phyloP scores from a whole-genome alignment of 2,888 invertebrate genomes.

The Pachydiplax longipennis region DNA sequence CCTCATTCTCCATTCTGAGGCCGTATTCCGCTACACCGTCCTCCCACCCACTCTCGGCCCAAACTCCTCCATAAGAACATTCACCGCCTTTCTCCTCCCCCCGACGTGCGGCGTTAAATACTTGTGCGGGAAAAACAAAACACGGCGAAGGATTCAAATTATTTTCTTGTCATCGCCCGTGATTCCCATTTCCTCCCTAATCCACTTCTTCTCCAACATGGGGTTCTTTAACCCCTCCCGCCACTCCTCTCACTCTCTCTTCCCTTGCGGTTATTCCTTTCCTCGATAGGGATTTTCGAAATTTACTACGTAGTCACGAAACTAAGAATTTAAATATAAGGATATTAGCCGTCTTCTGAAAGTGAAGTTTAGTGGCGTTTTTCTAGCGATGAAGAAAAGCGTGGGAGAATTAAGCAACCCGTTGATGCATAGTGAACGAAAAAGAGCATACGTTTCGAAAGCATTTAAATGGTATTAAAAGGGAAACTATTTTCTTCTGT shows the following conservation, averaged over 20 bases:
- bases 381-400: too few relatives aligned
- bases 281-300: not conserved
- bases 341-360: too few relatives aligned
- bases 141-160: not conserved
- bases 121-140: not conserved
- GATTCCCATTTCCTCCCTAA: not conserved
- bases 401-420: too few relatives aligned
- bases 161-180: constrained; percentile 1
- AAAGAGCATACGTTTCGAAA: too few relatives aligned
- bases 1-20: constrained; percentile 25
- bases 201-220: not conserved
- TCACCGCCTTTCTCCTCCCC: not conserved
- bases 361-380: too few relatives aligned
- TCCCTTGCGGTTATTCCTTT: not conserved
- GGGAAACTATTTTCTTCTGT: too few relatives aligned
- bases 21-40: not conserved
- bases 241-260: not conserved
- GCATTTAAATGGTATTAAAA: too few relatives aligned
- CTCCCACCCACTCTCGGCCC: not conserved
- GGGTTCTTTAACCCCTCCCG: not conserved
- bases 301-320: too few relatives aligned
- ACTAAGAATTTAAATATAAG: too few relatives aligned
- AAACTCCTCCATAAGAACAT: not conserved
- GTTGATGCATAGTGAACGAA: too few relatives aligned
- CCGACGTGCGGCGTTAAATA: not conserved